Evolutionary conservation across 2,113 vertebrate species (phyloP), one percentile per base, ranked within the genome.

Genomic region (Sorex fumeus): DNA sequence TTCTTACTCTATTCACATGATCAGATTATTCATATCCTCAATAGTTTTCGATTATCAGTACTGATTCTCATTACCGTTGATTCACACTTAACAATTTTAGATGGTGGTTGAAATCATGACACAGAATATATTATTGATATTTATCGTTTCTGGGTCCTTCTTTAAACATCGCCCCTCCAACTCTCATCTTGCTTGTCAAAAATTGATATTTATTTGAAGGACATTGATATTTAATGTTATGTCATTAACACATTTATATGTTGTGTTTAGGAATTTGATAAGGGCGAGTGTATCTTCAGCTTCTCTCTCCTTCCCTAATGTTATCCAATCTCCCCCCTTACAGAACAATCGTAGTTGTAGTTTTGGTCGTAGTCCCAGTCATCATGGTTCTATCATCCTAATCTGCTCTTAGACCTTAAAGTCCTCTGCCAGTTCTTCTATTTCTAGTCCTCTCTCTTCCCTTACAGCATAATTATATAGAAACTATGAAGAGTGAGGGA

Each of bases 61-160:
- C 27, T 72, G 27, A 23, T 19, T 77, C 53, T 57, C 69, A 7
- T 50, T 50, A 43, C 2, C 84, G 45, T n/a, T 80, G 45, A 57
- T 6, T 4, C 6, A 53, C 25, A 40, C 36, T 81, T 30, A 3
- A 53, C 13, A 47, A 32, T 57, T 45, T 32, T 81, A 12, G 76
- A 15, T 72, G 5, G 1, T 4, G 69, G 6, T 3, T 32, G 76
- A 0, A 0, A 0, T 0, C 3, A 53, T 6, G 3, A 53, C 2
- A 76, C 25, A 8, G 21, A 62, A 9, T 27, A 71, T 16, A 70
- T 13, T 34, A 0, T 67, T 70, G 16, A 3, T 66, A 53, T 27
- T 8, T 25, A 67, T 57, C 13, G 11, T 50, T 1, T n/a, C 2
- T 62, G 8, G 1, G 27, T 1, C 6, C 8, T 86, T 40, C 40